These are phyloP conservation scores for Myocastor coypus DNA, from an alignment of 2,113 vertebrate species.

Conservation along the genomic window DNA sequence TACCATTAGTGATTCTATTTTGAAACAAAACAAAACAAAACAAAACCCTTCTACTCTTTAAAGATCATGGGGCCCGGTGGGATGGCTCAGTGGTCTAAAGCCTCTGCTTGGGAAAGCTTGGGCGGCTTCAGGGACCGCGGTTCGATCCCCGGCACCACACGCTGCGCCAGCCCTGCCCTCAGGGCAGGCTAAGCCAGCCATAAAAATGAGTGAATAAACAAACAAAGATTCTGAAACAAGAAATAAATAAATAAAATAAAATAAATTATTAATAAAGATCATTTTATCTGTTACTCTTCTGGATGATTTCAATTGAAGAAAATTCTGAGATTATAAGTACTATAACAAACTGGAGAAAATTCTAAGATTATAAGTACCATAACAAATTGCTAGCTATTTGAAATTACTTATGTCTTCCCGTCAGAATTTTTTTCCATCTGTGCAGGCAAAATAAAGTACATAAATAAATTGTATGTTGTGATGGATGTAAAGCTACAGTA, in stretches of 20 bases:
- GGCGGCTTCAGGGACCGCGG: no score
- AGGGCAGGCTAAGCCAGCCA: no score
- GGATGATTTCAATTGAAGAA: conserved; percentile 52
- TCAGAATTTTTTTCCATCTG: conserved; percentile 22
- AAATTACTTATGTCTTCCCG: conserved; percentile 12
- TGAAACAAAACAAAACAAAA: background rate
- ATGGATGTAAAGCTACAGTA: background rate
- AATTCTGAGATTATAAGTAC: conserved; percentile 4
- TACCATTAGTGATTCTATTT: background rate
- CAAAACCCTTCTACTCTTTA: conserved; percentile 3
- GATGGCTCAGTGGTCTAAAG: no score
- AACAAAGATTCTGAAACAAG: no score
- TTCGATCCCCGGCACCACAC: no score
- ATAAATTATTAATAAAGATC: no score
- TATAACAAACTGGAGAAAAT: conserved; percentile 35
- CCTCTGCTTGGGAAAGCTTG: no score
- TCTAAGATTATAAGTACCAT: background rate
- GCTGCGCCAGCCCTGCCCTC: no score
- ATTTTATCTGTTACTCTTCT: background rate
- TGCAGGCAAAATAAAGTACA: conserved; percentile 52
- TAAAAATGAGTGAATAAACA: no score
- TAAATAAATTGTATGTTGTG: conserved; percentile 14
- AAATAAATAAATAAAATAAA: no score
- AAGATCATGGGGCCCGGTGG: no score
- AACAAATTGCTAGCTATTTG: conserved; percentile 37